Base-by-base conservation (phyloP, 53 echinoderm and acorn worm species). In the Temnopleurus reevesii region DNA sequence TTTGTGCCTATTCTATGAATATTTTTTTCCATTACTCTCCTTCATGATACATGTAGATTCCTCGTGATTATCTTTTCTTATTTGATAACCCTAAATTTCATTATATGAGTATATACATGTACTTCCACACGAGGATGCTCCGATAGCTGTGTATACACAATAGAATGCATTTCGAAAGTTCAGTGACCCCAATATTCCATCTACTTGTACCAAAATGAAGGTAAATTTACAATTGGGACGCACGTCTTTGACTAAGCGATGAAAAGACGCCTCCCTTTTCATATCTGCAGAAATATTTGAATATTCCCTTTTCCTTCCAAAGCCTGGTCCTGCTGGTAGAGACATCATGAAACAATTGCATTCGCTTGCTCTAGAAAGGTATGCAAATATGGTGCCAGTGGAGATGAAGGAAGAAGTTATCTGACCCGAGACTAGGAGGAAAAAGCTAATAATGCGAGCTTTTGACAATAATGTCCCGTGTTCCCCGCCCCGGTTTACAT, bases 361-460 rank as follows among this genome's bases (percentile, higher is more conserved):
- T 71, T 71, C 15, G 41, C 23, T 71, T 71, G 71, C 71, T 71
- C 71, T 41, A 71, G 71, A 71, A 71, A 38, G n/a, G 2, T 71
- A 71, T 71, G 71, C 41, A 71, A 38, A 71, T 41, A 23, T 71
- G 71, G 71, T 71, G 71, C 71, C 71, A 41, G 3, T 8, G 71
- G 23, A 41, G 13, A 71, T 34, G 41, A 71, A 71, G 27, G 27
- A 41, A 41, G 41, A 41, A 12, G 41, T 71, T 7, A 41, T n/a
- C 71, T 41, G 71, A 71, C 71, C 63, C 28, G 71, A 71, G 41
- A 71, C 41, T 71, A 36, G 7, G 19, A 21, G 13, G 41, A 35
- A 41, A 71, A 71, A 71, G 71, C 71, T 71, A 71, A 71, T 71
- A 71, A 71, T 71, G 71, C 71, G 41, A 36, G 71, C 38, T 71